Evolutionary conservation across 2,797 vertebrate genomes (phyloP).

Genomic region (Pristis pectinata): DNA sequence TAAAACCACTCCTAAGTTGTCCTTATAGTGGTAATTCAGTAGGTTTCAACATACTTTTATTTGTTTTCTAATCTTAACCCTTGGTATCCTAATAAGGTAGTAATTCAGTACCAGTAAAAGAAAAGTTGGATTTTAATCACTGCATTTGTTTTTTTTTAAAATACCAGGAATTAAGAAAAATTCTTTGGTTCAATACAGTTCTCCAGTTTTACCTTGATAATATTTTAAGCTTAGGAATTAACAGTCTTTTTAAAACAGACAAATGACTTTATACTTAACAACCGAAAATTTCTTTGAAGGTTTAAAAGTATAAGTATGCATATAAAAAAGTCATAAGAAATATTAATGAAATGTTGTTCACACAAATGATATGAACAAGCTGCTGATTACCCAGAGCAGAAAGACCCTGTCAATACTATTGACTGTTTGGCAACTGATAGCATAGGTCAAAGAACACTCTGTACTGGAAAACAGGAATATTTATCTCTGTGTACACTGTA

Average conservation of each 20-base stretch:
- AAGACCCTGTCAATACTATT: background rate
- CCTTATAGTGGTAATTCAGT: background rate
- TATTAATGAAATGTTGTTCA: background rate
- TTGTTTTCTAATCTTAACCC: conserved; percentile 15
- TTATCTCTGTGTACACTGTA: background rate
- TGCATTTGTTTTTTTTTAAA: background rate
- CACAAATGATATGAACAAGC: background rate
- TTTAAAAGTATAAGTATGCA: background rate
- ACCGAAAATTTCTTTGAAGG: background rate
- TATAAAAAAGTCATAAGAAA: background rate
- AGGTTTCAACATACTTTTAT: background rate
- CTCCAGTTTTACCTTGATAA: conserved; percentile 1
- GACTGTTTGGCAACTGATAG: background rate
- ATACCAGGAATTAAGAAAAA: background rate
- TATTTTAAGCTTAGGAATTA: background rate
- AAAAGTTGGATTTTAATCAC: background rate
- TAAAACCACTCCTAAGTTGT: background rate
- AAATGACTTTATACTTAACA: background rate
- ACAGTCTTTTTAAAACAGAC: background rate
- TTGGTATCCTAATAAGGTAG: background rate
- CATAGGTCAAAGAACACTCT: background rate
- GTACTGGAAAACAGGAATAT: background rate
- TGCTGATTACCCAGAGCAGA: background rate
- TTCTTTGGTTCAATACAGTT: background rate
- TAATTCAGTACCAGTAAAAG: background rate